These are phyloP conservation scores for Dynastes hyllus DNA, from an alignment of 2,888 invertebrate genomes.

Conservation along the genomic window DNA sequence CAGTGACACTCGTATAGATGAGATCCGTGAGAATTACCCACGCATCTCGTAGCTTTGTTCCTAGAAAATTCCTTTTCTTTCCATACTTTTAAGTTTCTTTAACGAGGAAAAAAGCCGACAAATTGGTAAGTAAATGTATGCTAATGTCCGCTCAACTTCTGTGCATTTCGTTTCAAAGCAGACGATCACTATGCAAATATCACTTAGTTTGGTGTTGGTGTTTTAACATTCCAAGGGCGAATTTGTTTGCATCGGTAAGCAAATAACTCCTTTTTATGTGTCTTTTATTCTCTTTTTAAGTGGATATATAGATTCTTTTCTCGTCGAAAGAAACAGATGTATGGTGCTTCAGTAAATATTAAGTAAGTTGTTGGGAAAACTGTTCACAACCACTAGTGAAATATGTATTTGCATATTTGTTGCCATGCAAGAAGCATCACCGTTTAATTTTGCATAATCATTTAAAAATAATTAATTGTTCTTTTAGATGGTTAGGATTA, in stretches of 20 bases:
- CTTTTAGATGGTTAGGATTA: too few relatives aligned
- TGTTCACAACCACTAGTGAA: neutral
- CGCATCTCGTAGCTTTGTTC: neutral
- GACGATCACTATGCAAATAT: slow-evolving; percentile 32
- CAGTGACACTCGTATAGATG: too few relatives aligned
- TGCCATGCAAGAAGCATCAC: too few relatives aligned
- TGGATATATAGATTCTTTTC: slow-evolving; percentile 4
- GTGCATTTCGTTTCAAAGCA: slow-evolving; percentile 23
- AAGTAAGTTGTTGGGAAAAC: neutral
- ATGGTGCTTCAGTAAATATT: slow-evolving; percentile 2
- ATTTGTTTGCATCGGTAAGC: slow-evolving; percentile 40
- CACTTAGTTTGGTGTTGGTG: slow-evolving; percentile 38
- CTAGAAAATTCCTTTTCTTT: neutral
- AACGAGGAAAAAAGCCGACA: slow-evolving; percentile 13
- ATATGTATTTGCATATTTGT: too few relatives aligned
- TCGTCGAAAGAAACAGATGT: slow-evolving; percentile 16
- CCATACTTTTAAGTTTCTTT: neutral
- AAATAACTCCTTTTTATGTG: slow-evolving; percentile 33
- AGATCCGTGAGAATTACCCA: neutral
- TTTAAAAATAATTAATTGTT: too few relatives aligned
- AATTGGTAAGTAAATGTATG: slow-evolving; percentile 30
- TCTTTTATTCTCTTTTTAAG: slow-evolving; percentile 7
- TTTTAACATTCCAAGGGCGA: slow-evolving; percentile 43
- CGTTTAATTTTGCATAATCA: too few relatives aligned
- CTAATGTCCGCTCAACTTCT: slow-evolving; percentile 19